A percentile compares a stretch with the other conserved stretches of the same genome.
Evolutionary conservation across 2,797 vertebrate genomes (phyloP).

Genomic region (Macropus fuliginosus): DNA sequence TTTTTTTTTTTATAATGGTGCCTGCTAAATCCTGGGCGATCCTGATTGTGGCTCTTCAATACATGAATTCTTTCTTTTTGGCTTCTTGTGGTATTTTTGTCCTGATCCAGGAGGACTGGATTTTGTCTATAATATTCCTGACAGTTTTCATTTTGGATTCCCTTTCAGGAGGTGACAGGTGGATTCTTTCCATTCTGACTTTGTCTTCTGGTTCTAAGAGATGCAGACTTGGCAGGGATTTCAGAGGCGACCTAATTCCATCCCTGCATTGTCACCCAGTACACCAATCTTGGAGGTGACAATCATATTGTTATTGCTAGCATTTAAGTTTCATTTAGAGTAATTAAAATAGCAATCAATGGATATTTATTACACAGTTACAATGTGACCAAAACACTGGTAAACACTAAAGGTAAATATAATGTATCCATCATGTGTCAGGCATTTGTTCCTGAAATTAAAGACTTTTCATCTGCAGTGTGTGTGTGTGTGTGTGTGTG

Average conservation of each 20-base stretch:
- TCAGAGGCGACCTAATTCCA: neutral
- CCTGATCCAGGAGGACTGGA: neutral
- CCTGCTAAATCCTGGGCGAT: neutral
- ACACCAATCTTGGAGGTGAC: neutral
- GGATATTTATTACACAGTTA: neutral
- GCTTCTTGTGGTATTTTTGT: neutral
- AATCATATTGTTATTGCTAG: neutral
- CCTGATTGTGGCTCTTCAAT: neutral
- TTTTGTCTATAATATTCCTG: neutral
- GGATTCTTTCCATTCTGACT: neutral
- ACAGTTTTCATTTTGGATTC: neutral
- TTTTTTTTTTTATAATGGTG: neutral
- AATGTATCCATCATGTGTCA: neutral
- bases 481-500: neutral
- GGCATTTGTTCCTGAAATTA: neutral
- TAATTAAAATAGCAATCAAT: neutral
- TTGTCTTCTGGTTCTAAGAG: neutral
- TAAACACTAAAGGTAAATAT: neutral
- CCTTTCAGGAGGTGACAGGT: neutral
- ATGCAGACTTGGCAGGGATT: neutral
- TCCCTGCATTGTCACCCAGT: neutral
- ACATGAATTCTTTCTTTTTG: neutral
- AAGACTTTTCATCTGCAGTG: neutral
- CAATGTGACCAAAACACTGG: neutral
- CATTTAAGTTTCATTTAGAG: neutral